Percentiles rank a stretch among this genome's conserved stretches.
phyloP scores from a whole-genome alignment of 2,113 vertebrate species.

The Saccopteryx bilineata region DNA sequence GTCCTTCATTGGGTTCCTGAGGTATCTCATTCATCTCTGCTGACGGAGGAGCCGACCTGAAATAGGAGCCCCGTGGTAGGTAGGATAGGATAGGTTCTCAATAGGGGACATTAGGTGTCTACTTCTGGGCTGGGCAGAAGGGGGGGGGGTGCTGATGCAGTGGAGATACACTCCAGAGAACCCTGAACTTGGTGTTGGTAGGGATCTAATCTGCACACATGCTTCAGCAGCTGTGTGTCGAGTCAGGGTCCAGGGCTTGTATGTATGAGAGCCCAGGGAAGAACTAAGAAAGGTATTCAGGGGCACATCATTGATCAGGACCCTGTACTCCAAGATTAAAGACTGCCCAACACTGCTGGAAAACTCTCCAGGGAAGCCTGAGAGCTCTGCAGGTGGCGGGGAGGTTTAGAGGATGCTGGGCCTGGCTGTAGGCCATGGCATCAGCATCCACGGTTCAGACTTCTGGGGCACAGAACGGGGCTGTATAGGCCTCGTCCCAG shows the following conservation, averaged over 20 bases:
- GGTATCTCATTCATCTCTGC: not conserved
- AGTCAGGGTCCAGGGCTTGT: not conserved
- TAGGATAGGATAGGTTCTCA: not conserved
- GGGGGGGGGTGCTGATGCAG: not conserved
- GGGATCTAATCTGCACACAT: not conserved
- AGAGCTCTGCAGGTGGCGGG: not conserved
- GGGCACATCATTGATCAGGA: not conserved
- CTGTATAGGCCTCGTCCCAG: not conserved
- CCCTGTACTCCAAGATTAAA: not conserved
- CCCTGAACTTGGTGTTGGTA: not conserved
- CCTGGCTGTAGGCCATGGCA: not conserved
- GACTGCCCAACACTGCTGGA: not conserved
- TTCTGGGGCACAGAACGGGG: not conserved
- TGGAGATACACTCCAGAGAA: not conserved
- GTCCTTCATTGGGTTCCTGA: not conserved
- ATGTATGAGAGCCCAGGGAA: not conserved
- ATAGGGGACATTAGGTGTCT: not conserved
- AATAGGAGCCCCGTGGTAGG: no score
- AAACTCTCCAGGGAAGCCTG: not conserved
- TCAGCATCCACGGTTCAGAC: not conserved
- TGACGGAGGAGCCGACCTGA: not conserved
- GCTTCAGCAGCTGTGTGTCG: not conserved
- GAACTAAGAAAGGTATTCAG: not conserved
- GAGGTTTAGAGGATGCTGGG: accelerated
- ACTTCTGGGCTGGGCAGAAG: not conserved